A percentile compares a stretch with the other conserved stretches of the same genome.
These are phyloP conservation scores for Gallinago undulata DNA, from an alignment of 2,113 vertebrate species.

Conservation along the genomic window DNA sequence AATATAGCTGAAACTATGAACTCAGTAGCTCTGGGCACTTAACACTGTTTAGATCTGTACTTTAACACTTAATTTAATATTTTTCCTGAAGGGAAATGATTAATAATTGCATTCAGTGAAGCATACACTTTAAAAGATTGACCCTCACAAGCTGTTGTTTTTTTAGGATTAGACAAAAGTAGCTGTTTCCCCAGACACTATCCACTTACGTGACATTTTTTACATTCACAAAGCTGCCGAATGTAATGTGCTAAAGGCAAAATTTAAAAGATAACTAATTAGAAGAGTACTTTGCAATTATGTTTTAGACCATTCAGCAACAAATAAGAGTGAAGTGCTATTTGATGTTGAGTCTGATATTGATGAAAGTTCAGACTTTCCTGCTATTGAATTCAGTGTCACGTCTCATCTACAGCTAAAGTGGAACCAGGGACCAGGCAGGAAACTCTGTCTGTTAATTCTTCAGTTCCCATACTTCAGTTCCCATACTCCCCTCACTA, in stretches of 20 bases:
- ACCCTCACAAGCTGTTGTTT: slow-evolving; percentile 72
- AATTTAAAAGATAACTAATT: slow-evolving; percentile 70
- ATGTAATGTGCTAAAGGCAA: slow-evolving; percentile 45
- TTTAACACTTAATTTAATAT: slow-evolving; percentile 81
- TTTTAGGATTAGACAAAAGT: slow-evolving; percentile 70
- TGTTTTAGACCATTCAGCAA: slow-evolving; percentile 16
- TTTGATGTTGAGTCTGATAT: background rate
- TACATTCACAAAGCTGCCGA: slow-evolving; percentile 54
- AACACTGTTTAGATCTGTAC: slow-evolving; percentile 76
- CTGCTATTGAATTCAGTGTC: background rate
- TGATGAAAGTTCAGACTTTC: background rate
- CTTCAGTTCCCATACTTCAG: background rate
- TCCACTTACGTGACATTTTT: slow-evolving; percentile 54
- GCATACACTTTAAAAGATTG: slow-evolving; percentile 73
- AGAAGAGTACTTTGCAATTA: slow-evolving; percentile 46
- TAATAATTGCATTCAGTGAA: slow-evolving; percentile 78
- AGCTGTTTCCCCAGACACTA: slow-evolving; percentile 49
- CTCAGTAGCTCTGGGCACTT: slow-evolving; percentile 66
- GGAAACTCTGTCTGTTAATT: slow-evolving; percentile 6
- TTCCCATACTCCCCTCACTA: background rate
- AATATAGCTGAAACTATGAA: slow-evolving; percentile 66
- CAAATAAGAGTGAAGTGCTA: slow-evolving; percentile 23
- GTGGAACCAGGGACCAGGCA: background rate
- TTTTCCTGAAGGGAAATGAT: slow-evolving; percentile 78
- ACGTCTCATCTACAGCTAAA: background rate